Evolutionary conservation across 2,888 invertebrate genomes (phyloP).

Genomic region (Agonum fuliginosum): DNA sequence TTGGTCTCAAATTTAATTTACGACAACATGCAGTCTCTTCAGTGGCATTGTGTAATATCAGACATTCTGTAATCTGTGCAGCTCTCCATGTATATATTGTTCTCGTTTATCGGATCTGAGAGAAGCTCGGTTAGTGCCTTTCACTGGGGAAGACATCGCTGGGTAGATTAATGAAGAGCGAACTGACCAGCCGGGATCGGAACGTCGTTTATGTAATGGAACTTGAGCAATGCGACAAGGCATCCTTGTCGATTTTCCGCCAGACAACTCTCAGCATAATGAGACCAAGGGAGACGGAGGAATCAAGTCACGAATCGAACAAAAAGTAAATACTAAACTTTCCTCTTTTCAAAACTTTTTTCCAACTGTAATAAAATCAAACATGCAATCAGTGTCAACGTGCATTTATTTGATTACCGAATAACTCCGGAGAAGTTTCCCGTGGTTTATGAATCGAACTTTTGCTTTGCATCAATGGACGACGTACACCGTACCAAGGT

Average conservation of each 20-base stretch:
- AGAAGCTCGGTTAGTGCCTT: constrained; percentile 1
- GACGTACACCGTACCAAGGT: constrained; percentile 15
- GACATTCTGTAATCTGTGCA: constrained; percentile 20
- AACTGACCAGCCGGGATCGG: constrained; percentile 39
- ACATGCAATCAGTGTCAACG: constrained; percentile 59
- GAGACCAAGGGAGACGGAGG: constrained; percentile 26
- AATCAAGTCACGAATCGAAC: constrained; percentile 30
- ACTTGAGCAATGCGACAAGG: constrained; percentile 47
- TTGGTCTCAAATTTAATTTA: constrained; percentile 38
- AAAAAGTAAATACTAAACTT: constrained; percentile 49
- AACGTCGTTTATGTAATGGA: constrained; percentile 57
- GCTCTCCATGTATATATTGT: constrained; percentile 23
- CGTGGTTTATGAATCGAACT: constrained; percentile 47
- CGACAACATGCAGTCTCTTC: constrained; percentile 6
- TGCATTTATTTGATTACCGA: constrained; percentile 60
- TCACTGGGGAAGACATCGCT: constrained; percentile 15
- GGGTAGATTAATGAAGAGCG: constrained; percentile 49
- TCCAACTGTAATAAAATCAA: constrained; percentile 54
- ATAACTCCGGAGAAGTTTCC: constrained; percentile 31
- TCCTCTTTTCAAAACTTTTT: constrained; percentile 37
- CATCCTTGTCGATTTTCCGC: constrained; percentile 26
- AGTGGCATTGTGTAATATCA: not conserved
- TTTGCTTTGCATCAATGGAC: constrained; percentile 24
- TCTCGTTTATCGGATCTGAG: constrained; percentile 20
- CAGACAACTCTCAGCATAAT: constrained; percentile 54